Percentiles rank a stretch among this genome's conserved stretches.
phyloP scores from a whole-genome alignment of 2,113 vertebrate species.

The Psittacus erithacus region DNA sequence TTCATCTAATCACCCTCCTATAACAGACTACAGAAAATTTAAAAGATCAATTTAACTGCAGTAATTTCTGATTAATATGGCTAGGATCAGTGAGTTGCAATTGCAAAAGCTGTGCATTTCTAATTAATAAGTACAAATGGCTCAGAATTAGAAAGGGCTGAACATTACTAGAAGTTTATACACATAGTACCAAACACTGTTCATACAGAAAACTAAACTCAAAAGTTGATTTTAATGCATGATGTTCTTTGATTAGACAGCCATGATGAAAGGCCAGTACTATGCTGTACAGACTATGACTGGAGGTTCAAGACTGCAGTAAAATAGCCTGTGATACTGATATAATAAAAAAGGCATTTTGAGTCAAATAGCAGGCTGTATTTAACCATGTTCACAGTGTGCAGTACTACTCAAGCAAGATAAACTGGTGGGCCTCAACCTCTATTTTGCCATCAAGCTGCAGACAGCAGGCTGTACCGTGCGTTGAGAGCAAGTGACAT shows the following conservation, averaged over 20 bases:
- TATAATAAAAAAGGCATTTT: conserved; percentile 28
- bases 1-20: neutral
- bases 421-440: neutral
- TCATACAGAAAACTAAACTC: conserved; percentile 48
- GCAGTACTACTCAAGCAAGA: neutral
- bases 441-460: neutral
- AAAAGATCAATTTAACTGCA: conserved; percentile 32
- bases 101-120: conserved; percentile 56
- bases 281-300: neutral
- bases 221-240: conserved; percentile 53
- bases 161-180: conserved; percentile 41
- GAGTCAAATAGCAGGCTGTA: neutral
- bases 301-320: neutral
- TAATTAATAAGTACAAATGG: conserved; percentile 69
- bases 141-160: conserved; percentile 27
- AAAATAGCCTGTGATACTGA: conserved; percentile 3
- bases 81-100: conserved; percentile 38
- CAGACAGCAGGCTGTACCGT: neutral
- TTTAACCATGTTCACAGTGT: neutral
- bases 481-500: fast-evolving
- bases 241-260: conserved; percentile 16
- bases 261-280: conserved; percentile 39
- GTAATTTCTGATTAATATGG: conserved; percentile 47
- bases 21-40: conserved; percentile 36
- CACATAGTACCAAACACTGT: conserved; percentile 34